A percentile compares a stretch with the other conserved stretches of the same genome.
Evolutionary conservation across 2,888 invertebrate species (phyloP).

Genomic region (Acronicta psi): DNA sequence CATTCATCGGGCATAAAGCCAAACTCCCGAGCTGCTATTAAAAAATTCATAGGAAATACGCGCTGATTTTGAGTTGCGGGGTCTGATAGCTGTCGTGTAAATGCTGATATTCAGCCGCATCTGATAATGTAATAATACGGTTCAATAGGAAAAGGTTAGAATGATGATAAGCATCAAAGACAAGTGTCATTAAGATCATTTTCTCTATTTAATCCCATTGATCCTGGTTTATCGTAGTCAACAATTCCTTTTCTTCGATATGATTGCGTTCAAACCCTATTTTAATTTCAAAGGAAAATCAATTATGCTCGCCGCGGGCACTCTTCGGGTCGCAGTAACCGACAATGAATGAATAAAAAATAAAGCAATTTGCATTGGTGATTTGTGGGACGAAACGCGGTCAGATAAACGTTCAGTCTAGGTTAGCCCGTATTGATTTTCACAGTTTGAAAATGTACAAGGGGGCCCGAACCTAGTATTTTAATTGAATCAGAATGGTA

Average conservation of each 20-base stretch:
- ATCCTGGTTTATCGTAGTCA: not conserved
- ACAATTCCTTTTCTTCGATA: not conserved
- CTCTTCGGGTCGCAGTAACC: slow-evolving; percentile 19
- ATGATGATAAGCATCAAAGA: slow-evolving; percentile 59
- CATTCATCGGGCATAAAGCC: no score
- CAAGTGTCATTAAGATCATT: slow-evolving; percentile 44
- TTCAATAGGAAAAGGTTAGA: no score
- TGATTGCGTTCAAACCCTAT: slow-evolving; percentile 22
- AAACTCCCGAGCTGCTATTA: no score
- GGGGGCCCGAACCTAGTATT: no score
- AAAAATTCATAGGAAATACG: no score
- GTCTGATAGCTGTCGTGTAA: no score
- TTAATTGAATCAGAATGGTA: no score
- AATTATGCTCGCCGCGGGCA: slow-evolving; percentile 27
- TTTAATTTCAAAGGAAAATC: slow-evolving; percentile 30
- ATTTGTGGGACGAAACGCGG: slow-evolving; percentile 60
- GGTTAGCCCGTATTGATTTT: slow-evolving; percentile 61
- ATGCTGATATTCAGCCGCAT: no score
- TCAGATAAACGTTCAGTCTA: slow-evolving; percentile 54
- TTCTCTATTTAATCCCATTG: slow-evolving; percentile 22
- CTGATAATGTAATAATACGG: no score
- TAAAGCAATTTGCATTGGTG: slow-evolving; percentile 66
- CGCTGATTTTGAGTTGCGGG: no score
- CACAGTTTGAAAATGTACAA: slow-evolving; percentile 35
- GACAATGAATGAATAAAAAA: slow-evolving; percentile 63